Base-by-base conservation (phyloP, 2,113 vertebrate species). In the Polyodon spathula region DNA sequence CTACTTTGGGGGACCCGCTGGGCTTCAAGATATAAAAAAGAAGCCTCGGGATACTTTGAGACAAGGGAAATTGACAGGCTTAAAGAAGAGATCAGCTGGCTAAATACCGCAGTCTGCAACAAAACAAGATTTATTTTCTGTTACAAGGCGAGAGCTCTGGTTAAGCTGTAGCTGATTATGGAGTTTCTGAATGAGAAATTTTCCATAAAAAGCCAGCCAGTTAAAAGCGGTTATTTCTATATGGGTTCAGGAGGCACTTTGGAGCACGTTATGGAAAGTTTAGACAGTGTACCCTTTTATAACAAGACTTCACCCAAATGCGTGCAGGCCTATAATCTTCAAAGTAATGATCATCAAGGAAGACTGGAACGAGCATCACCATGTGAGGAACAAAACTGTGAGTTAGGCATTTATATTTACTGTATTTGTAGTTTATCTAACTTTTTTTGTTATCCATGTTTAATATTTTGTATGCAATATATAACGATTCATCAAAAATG, bases 181-280 rank as follows among this genome's bases (percentile, higher is more conserved):
- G 94, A 98, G 81, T 97, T 91, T 81, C 88, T 97, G 80, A 93
- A 88, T 69, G 93, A 98, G 65, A 98, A 98, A 78, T 97, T 97
- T 66, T 77, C 91, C 58, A 71, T 97, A 73, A 97, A 95, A 80
- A 90, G 81, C 74, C 89, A 84, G 70, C 70, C 82, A 56, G 84
- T 86, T 73, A 98, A 97, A 78, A 86, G 78, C 81, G 82, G 81
- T 59, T 93, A 97, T 71, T 98, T 93, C 76, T 98, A 97, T 86
- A 81, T 95, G 92, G 92, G 86, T 71, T 72, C 89, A 5, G 88
- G 83, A 68, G 83, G 82, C 72, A 75, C 89, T 50, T 78, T 93
- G 84, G 91, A 96, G 69, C 94, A 95, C 43, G 92, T 97, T 72
- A 97, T 98, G 91, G 94, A 97, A 80, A 89, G 87, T 55, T 81